Evolutionary conservation across 2,113 vertebrate genomes (phyloP), one percentile per base, ranked within the genome.

Genomic region (Dasyprocta punctata): DNA sequence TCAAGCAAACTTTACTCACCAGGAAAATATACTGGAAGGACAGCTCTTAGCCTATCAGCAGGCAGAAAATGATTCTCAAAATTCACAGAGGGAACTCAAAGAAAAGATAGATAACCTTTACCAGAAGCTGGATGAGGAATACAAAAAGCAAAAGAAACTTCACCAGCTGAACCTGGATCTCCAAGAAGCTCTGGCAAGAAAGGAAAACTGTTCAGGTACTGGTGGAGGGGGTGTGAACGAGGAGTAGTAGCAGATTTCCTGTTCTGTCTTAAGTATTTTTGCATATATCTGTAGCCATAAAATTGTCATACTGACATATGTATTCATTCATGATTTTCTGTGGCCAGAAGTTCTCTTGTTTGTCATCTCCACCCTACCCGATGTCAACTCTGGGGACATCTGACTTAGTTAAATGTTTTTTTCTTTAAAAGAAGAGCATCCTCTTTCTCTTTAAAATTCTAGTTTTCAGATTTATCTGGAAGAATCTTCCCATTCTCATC

Each of bases 161-260:
- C 92, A 92, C 9, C 89, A 41, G 26, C 93, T 97, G 96, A 98
- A 98, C 38, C 30, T 96, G 71, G 89, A 96, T 82, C 97, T 98
- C 73, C 97, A 98, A 60, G 96, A 98, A 88, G 91, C 92, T 71
- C 81, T 98, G 89, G 92, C 97, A 33, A 96, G 93, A 81, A 93
- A 91, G 73, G 86, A 60, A 41, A 97, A 95, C 33, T 97, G 60
- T 65, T 97, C 96, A 98, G 98, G 98, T 98, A 98, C 44, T 24
- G 0, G 36, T 13, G 7, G 44, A 8, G 38, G 13, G 13, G 4
- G 1, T 24, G 3, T 47, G 7, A 58, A 56, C 11, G 80, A 33
- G 49, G 47, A 36, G 36, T 41, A 7, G 2, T 12, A 4, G 71
- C 78, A 56, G 16, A 14, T 4, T 28, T n/a, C 67, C 38, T 60